A percentile compares a stretch with the other conserved stretches of the same genome.
Conservation (phyloP, 1,140 invertebrate species). For the Lasioglossum albipes region DNA sequence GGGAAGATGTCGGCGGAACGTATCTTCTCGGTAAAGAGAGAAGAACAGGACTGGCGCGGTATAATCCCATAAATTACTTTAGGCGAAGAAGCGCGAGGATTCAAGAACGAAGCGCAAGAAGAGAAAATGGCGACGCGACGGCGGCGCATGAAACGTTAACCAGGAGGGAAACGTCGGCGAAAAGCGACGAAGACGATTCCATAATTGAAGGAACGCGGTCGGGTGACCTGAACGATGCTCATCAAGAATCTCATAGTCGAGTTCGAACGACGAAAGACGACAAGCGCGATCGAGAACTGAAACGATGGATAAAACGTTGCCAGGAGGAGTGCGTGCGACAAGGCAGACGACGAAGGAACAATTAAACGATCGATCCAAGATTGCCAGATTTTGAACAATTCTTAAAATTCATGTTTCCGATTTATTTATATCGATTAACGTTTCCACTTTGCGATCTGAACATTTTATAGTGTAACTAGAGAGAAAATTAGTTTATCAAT, state of each 20-base stretch:
- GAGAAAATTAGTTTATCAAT: too few relatives aligned
- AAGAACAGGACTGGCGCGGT: too few relatives aligned
- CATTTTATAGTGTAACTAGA: too few relatives aligned
- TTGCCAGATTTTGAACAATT: too few relatives aligned
- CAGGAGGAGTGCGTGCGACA: conserved; percentile 42
- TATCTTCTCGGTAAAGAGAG: background rate
- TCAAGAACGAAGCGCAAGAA: background rate
- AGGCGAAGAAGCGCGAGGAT: background rate
- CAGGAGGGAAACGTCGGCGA: background rate
- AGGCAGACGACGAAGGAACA: conserved; percentile 1
- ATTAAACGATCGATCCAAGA: background rate
- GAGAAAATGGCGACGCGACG: background rate
- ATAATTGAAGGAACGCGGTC: background rate
- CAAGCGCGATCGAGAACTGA: conserved; percentile 47
- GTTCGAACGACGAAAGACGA: background rate
- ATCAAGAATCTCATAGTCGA: background rate
- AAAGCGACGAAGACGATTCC: background rate
- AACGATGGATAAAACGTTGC: conserved; percentile 61
- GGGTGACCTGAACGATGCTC: conserved; percentile 2
- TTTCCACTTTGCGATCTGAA: too few relatives aligned
- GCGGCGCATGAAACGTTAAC: too few relatives aligned
- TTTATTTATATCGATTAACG: too few relatives aligned
- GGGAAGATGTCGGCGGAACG: background rate
- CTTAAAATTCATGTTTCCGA: too few relatives aligned
- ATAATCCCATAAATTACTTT: background rate